phyloP scores from a whole-genome alignment of 2,888 invertebrate species.

The Aporophyla nigra region DNA sequence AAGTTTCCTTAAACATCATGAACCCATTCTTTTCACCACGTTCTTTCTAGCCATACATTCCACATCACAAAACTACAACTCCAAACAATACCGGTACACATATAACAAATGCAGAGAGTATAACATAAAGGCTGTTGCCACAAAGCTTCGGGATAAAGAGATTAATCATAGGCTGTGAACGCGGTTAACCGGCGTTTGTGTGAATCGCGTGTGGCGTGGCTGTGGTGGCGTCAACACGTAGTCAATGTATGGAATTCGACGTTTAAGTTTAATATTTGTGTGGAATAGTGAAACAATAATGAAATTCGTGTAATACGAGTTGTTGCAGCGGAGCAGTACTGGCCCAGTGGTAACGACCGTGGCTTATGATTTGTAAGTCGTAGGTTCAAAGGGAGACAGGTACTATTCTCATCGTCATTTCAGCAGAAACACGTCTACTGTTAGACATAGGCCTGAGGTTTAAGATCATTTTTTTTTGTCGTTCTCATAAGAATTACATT shows the following conservation, averaged over 20 bases:
- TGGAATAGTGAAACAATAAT: not conserved
- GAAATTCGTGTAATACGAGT: no score
- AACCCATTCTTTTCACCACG: not conserved
- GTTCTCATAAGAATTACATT: no score
- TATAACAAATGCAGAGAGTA: conserved; percentile 50
- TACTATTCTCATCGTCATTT: no score
- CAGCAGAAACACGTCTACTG: no score
- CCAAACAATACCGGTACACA: conserved; percentile 42
- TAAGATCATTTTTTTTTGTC: no score
- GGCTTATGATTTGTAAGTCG: no score
- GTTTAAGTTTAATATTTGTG: conserved; percentile 10
- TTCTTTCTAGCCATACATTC: not conserved
- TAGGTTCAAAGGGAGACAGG: no score
- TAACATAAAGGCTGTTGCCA: conserved; percentile 61
- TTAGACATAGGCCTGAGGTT: no score
- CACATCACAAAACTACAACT: conserved; percentile 11
- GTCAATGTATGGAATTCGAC: conserved; percentile 43
- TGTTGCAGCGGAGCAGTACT: no score
- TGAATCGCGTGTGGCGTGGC: conserved; percentile 51
- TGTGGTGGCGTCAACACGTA: conserved; percentile 49
- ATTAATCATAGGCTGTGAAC: conserved; percentile 71
- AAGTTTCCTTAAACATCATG: not conserved
- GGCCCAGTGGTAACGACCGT: no score
- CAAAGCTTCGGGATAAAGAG: conserved; percentile 71
- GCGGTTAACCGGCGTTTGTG: conserved; percentile 68